These are phyloP conservation scores for Stictocephala bisonia DNA, from an alignment of 2,888 invertebrate genomes.

Conservation along the genomic window DNA sequence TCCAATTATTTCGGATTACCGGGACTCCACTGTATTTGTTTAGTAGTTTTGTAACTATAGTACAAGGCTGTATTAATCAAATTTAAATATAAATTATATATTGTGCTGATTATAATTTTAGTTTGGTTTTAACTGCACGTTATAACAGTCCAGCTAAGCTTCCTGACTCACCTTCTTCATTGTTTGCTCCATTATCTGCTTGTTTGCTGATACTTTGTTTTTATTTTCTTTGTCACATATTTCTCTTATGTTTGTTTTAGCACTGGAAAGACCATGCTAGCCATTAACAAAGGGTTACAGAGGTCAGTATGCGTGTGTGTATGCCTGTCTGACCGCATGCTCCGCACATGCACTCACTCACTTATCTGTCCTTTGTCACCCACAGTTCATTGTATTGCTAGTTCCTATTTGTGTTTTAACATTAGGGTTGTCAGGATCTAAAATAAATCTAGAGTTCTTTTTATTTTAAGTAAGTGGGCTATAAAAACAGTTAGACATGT, in stretches of 20 bases:
- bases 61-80: no score
- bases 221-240: conserved; percentile 49
- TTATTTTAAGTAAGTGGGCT: no score
- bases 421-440: no score
- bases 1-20: no score
- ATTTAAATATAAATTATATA: not conserved
- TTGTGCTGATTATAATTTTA: not conserved
- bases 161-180: conserved; percentile 5
- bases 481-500: no score
- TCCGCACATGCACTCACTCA: conserved; percentile 19
- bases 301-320: conserved; percentile 70
- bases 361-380: not conserved
- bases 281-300: conserved; percentile 88
- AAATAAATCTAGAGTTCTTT: no score
- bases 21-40: no score
- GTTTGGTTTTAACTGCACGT: not conserved
- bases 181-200: conserved; percentile 12
- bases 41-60: no score
- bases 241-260: conserved; percentile 69
- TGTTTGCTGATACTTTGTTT: conserved; percentile 39
- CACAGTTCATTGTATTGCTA: no score
- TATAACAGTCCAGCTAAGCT: conserved; percentile 1
- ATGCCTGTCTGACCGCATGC: conserved; percentile 13
- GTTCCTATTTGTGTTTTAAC: no score
- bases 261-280: conserved; percentile 85